phyloP scores from a whole-genome alignment of 1,140 invertebrate genomes.

The Trachymyrmex cornetzi region DNA sequence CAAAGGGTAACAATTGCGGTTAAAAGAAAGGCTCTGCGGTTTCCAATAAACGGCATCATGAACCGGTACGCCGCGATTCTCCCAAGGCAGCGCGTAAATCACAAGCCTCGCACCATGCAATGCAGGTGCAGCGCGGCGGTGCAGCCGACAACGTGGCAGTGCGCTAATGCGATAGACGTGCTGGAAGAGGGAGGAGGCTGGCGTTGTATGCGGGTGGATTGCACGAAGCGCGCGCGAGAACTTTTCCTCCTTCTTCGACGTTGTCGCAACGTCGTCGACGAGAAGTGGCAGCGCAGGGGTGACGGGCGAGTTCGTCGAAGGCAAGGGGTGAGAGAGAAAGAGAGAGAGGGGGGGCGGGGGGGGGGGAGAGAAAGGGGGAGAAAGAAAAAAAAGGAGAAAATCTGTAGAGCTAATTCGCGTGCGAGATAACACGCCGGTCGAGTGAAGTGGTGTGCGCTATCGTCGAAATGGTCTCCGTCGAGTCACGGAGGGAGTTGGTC shows the following conservation, averaged over 20 bases:
- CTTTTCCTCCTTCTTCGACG: constrained; percentile 71
- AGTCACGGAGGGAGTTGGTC: constrained; percentile 82
- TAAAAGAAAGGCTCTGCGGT: constrained; percentile 44
- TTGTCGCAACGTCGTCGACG: constrained; percentile 74
- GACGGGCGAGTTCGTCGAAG: constrained; percentile 35
- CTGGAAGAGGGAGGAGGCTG: constrained; percentile 53
- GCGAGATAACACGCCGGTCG: constrained; percentile 83
- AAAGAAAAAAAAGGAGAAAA: constrained; percentile 78
- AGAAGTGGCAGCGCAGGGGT: constrained; percentile 69
- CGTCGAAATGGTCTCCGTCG: constrained; percentile 83
- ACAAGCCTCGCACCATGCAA: constrained; percentile 67
- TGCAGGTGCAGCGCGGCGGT: constrained; percentile 69
- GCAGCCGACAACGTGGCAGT: constrained; percentile 73
- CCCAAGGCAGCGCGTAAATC: constrained; percentile 50
- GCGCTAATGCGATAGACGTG: constrained; percentile 76
- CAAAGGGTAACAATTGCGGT: constrained; percentile 30
- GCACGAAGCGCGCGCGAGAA: constrained; percentile 70
- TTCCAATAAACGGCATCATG: constrained; percentile 57
- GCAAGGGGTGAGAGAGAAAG: background rate
- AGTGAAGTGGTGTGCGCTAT: constrained; percentile 77
- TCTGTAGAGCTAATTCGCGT: constrained; percentile 86
- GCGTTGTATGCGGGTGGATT: constrained; percentile 56
- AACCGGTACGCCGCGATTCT: constrained; percentile 39
- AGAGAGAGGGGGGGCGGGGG: background rate
- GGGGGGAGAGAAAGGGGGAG: background rate